Conservation (phyloP, 2,797 vertebrate species). For the Phrynocephalus guinanensis region DNA sequence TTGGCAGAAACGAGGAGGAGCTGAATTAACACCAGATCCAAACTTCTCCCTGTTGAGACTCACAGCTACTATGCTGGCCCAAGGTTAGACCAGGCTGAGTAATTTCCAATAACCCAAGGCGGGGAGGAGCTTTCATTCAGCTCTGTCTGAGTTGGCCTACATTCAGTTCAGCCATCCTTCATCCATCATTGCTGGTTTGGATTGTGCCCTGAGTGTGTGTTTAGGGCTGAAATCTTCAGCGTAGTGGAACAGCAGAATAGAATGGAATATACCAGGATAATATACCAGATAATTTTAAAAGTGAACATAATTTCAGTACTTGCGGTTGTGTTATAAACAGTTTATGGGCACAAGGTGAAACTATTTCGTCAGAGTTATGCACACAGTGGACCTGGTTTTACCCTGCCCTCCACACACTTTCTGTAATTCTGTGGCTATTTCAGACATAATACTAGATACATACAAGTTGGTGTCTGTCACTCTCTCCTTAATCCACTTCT, state of each 20-base stretch:
- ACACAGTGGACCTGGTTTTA: background rate
- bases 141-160: background rate
- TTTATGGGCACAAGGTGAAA: background rate
- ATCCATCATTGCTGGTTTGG: too few species aligned
- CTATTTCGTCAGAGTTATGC: background rate
- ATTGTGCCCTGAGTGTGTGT: background rate
- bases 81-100: too few species aligned
- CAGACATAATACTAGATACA: background rate
- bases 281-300: background rate
- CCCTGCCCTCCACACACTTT: background rate
- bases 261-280: background rate
- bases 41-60: too few species aligned
- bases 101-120: too few species aligned
- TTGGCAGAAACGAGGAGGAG: too few species aligned
- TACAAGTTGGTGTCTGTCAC: background rate
- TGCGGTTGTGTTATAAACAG: background rate
- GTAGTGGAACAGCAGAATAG: background rate
- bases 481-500: conserved; percentile 22
- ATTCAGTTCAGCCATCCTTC: background rate
- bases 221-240: background rate
- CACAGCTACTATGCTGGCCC: too few species aligned
- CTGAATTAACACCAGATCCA: too few species aligned
- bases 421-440: background rate
- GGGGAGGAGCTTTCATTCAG: too few species aligned
- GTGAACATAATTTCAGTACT: background rate